These are phyloP conservation scores for Ibycter americanus DNA, from an alignment of 2,797 vertebrate genomes.

Conservation along the genomic window DNA sequence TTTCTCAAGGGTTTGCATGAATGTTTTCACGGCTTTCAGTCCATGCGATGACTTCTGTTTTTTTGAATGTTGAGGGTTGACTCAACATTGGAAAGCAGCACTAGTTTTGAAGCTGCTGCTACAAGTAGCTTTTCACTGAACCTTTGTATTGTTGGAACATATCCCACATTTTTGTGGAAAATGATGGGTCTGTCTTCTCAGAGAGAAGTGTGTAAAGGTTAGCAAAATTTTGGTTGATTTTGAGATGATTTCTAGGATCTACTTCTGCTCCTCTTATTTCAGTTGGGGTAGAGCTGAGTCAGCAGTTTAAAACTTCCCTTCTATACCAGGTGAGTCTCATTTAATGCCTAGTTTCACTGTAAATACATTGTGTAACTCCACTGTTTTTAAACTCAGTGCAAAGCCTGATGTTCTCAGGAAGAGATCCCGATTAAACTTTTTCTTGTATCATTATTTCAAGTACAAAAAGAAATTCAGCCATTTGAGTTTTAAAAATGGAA, in stretches of 20 bases:
- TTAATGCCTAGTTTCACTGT: not conserved
- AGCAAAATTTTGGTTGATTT: not conserved
- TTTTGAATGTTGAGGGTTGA: not conserved
- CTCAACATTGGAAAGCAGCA: not conserved
- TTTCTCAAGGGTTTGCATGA: not conserved
- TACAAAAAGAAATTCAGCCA: not conserved
- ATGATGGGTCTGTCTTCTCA: not conserved
- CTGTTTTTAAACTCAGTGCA: not conserved
- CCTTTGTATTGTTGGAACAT: not conserved
- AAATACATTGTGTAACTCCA: not conserved
- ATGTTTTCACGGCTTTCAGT: not conserved
- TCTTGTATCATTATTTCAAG: not conserved
- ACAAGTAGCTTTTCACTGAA: not conserved
- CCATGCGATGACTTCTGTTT: fast-evolving
- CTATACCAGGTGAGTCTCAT: not conserved
- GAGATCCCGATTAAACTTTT: not conserved
- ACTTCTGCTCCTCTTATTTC: not conserved
- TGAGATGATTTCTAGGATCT: not conserved
- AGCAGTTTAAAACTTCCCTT: not conserved
- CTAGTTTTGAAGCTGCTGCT: not conserved
- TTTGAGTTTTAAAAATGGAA: not conserved
- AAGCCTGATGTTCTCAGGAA: not conserved
- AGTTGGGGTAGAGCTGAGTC: not conserved
- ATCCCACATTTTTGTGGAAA: not conserved
- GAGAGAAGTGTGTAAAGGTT: not conserved